Base-by-base conservation (phyloP, 1,140 invertebrate genomes). In the Sesamia nonagrioides region DNA sequence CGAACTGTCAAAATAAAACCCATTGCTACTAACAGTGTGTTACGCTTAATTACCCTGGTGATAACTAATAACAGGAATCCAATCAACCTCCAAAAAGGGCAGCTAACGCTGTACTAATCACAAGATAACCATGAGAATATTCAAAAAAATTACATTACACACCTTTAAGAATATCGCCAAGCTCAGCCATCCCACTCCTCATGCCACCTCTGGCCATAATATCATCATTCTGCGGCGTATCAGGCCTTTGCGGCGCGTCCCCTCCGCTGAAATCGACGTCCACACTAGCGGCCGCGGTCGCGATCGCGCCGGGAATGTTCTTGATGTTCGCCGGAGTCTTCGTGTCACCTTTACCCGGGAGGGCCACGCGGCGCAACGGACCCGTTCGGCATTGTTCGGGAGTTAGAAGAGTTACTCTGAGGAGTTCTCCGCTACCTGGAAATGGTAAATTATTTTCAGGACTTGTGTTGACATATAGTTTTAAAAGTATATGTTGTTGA, bases 181-280 rank as follows among this genome's bases (percentile, higher is more conserved):
- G 90, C 92, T 97, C 97, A 0, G 96, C 94, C 37, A 96, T 90
- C 27, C 96, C 95, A 71, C 95, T 96, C 52, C 95, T 95, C 85
- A 97, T 96, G 11, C 96, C 95, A 2, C 97, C 96, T 15, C 96
- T 89, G 6, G 96, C 96, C 85, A 96, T 96, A 7, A 96, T 96
- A 45, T 97, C 97, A 91, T 98, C 98, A 85, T 98, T 98, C 88
- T 98, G 98, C 1, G 98, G 97, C 54, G 98, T 97, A 87, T 98
- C 98, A 2, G 97, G 97, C 79, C 97, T 95, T 90, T 97, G 97
- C 0, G 97, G 96, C 58, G 97, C 92, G 72, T 97, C 97, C 81
- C 96, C 96, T 11, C 97, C 96, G 78, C 97, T 97, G 84, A 99
- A 99, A 91, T 99, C 98, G 0, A 99, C 98, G 87, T 98, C 97